Conservation (phyloP, 2,113 vertebrate genomes). For the Panthera uncia region DNA sequence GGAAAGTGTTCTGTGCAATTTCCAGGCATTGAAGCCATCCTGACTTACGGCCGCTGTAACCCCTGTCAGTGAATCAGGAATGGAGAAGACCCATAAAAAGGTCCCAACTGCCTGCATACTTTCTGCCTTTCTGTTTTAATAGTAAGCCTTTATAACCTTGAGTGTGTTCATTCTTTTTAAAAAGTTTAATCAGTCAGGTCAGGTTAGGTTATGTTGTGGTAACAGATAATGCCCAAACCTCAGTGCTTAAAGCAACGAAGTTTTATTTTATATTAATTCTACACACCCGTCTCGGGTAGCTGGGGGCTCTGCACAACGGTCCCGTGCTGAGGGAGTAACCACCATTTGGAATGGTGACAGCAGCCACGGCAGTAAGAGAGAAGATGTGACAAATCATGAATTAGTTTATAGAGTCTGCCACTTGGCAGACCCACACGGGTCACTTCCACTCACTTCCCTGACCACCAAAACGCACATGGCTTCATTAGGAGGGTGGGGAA, state of each 20-base stretch:
- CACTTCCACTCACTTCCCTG: background rate
- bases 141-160: background rate
- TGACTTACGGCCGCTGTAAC: background rate
- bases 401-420: background rate
- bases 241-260: background rate
- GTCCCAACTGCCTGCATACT: accelerated
- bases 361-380: background rate
- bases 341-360: background rate
- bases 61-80: background rate
- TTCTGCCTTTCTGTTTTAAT: background rate
- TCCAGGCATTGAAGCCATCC: background rate
- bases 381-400: background rate
- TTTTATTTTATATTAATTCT: background rate
- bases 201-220: background rate
- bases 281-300: too few species aligned
- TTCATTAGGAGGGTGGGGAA: background rate
- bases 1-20: background rate
- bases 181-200: background rate
- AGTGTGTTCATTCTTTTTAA: background rate
- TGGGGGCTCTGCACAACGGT: background rate
- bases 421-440: background rate
- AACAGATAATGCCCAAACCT: background rate
- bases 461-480: background rate
- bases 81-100: background rate
- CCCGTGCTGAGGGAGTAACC: background rate